A percentile compares a stretch with the other conserved stretches of the same genome.
Conservation (phyloP, 2,797 vertebrate genomes). For the Diplodus sargus region DNA sequence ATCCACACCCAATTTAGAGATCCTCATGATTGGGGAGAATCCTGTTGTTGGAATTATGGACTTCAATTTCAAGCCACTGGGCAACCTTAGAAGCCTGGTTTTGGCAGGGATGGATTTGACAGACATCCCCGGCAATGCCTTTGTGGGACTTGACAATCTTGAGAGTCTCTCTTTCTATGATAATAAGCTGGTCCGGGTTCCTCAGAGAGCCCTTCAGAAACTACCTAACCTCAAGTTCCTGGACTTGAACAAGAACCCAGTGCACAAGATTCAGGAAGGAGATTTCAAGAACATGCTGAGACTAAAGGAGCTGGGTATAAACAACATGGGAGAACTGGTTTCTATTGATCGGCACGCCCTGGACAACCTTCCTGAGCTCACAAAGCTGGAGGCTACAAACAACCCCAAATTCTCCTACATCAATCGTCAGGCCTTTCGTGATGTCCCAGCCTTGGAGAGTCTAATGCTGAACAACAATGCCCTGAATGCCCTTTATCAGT, state of each 20-base stretch:
- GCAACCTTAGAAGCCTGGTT: constrained; percentile 93
- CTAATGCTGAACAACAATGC: constrained; percentile 98
- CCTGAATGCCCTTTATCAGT: constrained; percentile 92
- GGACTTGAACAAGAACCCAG: constrained; percentile 98
- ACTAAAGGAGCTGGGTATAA: constrained; percentile 96
- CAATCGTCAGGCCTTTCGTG: constrained; percentile 91
- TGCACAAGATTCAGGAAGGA: constrained; percentile 95
- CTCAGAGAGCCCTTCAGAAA: constrained; percentile 94
- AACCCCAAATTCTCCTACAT: constrained; percentile 96
- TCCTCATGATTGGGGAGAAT: constrained; percentile 99
- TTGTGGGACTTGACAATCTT: constrained; percentile 95
- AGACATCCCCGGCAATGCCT: constrained; percentile 93
- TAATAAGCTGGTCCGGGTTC: constrained; percentile 92
- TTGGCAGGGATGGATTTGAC: constrained; percentile 97
- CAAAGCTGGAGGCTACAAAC: constrained; percentile 97
- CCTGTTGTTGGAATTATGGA: constrained; percentile 94
- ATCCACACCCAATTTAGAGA: constrained; percentile 95
- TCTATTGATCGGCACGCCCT: constrained; percentile 93
- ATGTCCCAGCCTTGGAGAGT: constrained; percentile 95
- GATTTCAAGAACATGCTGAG: constrained; percentile 97
- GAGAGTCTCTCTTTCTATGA: constrained; percentile 98
- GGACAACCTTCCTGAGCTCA: constrained; percentile 97
- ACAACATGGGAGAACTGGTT: constrained; percentile 96
- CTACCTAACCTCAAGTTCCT: constrained; percentile 96
- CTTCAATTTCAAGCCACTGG: constrained; percentile 95